phyloP scores from a whole-genome alignment of 2,888 invertebrate genomes.

The Carabus problematicus region DNA sequence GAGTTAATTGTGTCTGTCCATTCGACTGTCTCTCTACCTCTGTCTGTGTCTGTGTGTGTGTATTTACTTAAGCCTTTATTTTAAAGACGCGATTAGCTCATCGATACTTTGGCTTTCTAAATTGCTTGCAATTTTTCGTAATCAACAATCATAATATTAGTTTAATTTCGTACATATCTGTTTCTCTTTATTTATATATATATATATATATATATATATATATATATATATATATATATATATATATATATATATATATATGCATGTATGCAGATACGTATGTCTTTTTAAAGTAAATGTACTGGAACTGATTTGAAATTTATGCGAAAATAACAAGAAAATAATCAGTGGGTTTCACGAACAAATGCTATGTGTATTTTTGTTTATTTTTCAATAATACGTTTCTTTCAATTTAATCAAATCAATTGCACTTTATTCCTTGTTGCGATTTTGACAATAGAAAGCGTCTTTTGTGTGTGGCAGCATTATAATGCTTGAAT shows the following conservation, averaged over 20 bases:
- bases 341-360: no score
- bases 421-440: no score
- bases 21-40: no score
- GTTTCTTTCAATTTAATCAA: no score
- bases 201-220: slow-evolving; percentile 16
- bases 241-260: slow-evolving; percentile 18
- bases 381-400: no score
- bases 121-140: slow-evolving; percentile 19
- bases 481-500: no score
- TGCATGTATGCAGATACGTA: background rate
- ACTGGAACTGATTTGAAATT: slow-evolving; percentile 6
- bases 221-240: slow-evolving; percentile 7
- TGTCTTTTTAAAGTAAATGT: slow-evolving; percentile 2
- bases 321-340: no score
- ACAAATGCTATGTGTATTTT: no score
- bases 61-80: slow-evolving; percentile 15
- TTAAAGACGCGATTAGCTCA: background rate
- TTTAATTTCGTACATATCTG: background rate
- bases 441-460: no score
- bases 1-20: background rate
- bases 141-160: no score
- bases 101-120: slow-evolving; percentile 22
- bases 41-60: background rate
- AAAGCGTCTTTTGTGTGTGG: no score
- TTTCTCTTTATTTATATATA: no score